These are phyloP conservation scores for Sinodicranocentrus sp. DNA, from an alignment of 2,888 invertebrate genomes.

Conservation along the genomic window DNA sequence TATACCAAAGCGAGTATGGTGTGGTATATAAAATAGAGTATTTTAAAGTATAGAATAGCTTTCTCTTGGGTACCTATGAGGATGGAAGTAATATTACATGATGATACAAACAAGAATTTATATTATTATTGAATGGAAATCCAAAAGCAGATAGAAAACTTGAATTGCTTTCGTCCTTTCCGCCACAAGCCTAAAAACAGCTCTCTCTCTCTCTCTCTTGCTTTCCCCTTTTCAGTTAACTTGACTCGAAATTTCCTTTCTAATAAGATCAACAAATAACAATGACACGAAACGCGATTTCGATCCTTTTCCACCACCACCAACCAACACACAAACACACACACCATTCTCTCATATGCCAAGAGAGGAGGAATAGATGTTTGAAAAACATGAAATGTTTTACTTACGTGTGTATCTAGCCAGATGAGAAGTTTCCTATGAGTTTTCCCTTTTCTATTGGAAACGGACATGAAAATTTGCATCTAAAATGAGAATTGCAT, in stretches of 20 bases:
- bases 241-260: slow-evolving; percentile 20
- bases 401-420: too few relatives aligned
- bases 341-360: too few relatives aligned
- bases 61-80: neutral
- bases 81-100: neutral
- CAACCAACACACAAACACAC: too few relatives aligned
- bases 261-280: slow-evolving; percentile 65
- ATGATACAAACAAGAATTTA: slow-evolving; percentile 47
- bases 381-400: too few relatives aligned
- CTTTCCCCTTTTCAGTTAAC: slow-evolving; percentile 11
- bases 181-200: slow-evolving; percentile 2
- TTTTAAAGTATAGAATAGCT: too few relatives aligned
- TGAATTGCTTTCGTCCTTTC: slow-evolving; percentile 13
- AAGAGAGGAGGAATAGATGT: too few relatives aligned
- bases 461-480: slow-evolving; percentile 63
- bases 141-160: neutral
- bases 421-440: neutral
- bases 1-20: neutral
- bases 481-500: slow-evolving; percentile 50
- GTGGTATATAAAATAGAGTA: too few relatives aligned
- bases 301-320: slow-evolving; percentile 22
- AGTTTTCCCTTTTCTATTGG: slow-evolving; percentile 51
- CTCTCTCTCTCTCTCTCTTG: too few relatives aligned
- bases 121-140: slow-evolving; percentile 55
- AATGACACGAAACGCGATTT: slow-evolving; percentile 51